Percentiles rank a stretch among this genome's conserved stretches.
Conservation (phyloP, 2,888 invertebrate genomes). For the Synanthedon formicaeformis region DNA sequence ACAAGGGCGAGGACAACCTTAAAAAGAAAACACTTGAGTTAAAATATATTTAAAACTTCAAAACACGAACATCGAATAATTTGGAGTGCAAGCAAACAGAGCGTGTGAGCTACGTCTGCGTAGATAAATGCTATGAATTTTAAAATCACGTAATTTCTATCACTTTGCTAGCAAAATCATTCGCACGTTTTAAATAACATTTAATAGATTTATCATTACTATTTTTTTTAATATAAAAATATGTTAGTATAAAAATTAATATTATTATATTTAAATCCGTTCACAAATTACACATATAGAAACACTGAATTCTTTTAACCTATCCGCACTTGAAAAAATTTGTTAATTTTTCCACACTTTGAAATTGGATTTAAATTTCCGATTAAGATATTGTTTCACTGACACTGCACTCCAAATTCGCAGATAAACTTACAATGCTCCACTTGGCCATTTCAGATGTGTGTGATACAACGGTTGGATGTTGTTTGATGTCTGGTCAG, state of each 20-base stretch:
- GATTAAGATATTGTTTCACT: conserved; percentile 10
- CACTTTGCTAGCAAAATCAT: neutral
- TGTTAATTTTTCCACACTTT: neutral
- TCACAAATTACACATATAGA: neutral
- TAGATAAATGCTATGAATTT: neutral
- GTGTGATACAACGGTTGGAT: conserved; percentile 30
- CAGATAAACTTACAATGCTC: conserved; percentile 48
- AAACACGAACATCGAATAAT: neutral
- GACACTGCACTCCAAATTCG: conserved; percentile 50
- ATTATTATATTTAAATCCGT: too few relatives aligned
- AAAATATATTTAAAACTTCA: neutral
- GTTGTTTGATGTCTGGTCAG: conserved; percentile 43
- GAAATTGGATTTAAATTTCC: neutral
- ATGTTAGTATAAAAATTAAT: too few relatives aligned
- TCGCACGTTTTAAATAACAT: too few relatives aligned
- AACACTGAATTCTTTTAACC: neutral
- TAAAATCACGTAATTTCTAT: neutral
- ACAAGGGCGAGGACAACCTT: conserved; percentile 79
- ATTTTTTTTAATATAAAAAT: too few relatives aligned
- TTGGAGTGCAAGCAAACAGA: conserved; percentile 1
- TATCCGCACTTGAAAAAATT: too few relatives aligned
- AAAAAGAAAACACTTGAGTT: conserved; percentile 9
- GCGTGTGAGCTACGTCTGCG: neutral
- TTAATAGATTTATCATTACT: too few relatives aligned
- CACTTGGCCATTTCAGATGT: conserved; percentile 57